Evolutionary conservation across 2,888 invertebrate genomes (phyloP).

Genomic region (Agrochola macilenta): DNA sequence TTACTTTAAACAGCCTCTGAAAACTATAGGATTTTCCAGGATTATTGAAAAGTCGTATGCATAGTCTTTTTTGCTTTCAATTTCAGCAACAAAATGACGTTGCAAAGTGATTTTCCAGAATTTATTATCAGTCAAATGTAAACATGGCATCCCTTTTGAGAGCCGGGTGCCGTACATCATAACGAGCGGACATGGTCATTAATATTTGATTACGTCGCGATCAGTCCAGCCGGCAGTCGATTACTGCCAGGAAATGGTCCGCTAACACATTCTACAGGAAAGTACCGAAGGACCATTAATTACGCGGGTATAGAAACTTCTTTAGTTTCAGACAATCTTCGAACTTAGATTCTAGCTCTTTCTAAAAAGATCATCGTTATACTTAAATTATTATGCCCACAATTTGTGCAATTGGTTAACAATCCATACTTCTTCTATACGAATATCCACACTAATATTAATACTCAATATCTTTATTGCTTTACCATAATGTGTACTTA

Average conservation of each 20-base stretch:
- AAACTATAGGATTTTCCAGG: not conserved
- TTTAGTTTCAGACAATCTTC: no score
- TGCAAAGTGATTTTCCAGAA: not conserved
- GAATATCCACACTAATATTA: no score
- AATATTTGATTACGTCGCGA: slow-evolving; percentile 75
- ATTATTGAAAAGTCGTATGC: not conserved
- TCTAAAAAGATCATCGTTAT: no score
- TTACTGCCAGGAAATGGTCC: slow-evolving; percentile 82
- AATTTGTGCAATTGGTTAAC: no score
- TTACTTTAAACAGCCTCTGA: not conserved
- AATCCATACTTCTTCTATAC: no score
- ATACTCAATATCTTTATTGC: no score
- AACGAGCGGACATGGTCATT: slow-evolving; percentile 67
- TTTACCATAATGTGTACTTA: no score
- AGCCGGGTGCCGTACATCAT: slow-evolving; percentile 41
- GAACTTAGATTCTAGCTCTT: no score
- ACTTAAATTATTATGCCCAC: no score
- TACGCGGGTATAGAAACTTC: not conserved
- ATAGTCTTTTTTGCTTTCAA: not conserved
- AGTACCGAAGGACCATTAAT: slow-evolving; percentile 28
- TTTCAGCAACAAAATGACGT: not conserved
- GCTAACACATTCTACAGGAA: slow-evolving; percentile 23
- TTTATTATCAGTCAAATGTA: slow-evolving; percentile 40
- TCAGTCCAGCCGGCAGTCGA: slow-evolving; percentile 79
- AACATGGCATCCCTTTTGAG: slow-evolving; percentile 21